Percentiles rank a stretch among this genome's conserved stretches.
Conservation (phyloP, 2,113 vertebrate genomes). For the Cochlearius cochlearius region DNA sequence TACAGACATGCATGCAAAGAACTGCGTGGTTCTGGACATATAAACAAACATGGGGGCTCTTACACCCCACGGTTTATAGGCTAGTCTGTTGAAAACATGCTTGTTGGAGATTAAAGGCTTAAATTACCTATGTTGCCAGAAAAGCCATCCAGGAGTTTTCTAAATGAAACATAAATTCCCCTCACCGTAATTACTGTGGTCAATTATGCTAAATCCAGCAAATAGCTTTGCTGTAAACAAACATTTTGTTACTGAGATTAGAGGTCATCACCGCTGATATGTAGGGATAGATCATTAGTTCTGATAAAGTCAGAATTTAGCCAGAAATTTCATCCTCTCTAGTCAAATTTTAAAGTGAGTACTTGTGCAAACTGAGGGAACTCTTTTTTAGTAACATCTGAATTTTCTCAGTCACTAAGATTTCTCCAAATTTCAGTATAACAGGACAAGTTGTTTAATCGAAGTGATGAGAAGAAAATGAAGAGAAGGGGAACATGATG, state of each 20-base stretch:
- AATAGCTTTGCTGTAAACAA: slow-evolving; percentile 61
- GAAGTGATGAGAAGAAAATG: background rate
- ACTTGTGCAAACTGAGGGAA: background rate
- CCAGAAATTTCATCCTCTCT: background rate
- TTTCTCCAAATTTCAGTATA: background rate
- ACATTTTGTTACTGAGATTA: slow-evolving; percentile 38
- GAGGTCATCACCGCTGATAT: slow-evolving; percentile 8
- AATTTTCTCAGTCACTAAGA: background rate
- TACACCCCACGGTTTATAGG: slow-evolving; percentile 32
- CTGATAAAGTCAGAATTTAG: slow-evolving; percentile 7
- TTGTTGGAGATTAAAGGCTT: slow-evolving; percentile 67
- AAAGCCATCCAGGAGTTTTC: slow-evolving; percentile 42
- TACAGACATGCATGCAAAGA: background rate
- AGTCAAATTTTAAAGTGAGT: background rate
- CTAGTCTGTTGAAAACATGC: slow-evolving; percentile 23
- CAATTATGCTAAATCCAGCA: slow-evolving; percentile 66
- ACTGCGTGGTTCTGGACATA: slow-evolving; percentile 5
- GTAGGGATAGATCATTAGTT: background rate
- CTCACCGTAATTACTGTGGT: slow-evolving; percentile 61
- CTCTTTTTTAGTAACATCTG: background rate
- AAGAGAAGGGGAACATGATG: background rate
- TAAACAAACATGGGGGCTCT: slow-evolving; percentile 43
- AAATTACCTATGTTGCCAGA: slow-evolving; percentile 40
- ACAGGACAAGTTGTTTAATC: background rate
- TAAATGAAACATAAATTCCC: slow-evolving; percentile 65